These are phyloP conservation scores for Sebastes miniatus DNA, from an alignment of 2,797 vertebrate species.

Conservation along the genomic window DNA sequence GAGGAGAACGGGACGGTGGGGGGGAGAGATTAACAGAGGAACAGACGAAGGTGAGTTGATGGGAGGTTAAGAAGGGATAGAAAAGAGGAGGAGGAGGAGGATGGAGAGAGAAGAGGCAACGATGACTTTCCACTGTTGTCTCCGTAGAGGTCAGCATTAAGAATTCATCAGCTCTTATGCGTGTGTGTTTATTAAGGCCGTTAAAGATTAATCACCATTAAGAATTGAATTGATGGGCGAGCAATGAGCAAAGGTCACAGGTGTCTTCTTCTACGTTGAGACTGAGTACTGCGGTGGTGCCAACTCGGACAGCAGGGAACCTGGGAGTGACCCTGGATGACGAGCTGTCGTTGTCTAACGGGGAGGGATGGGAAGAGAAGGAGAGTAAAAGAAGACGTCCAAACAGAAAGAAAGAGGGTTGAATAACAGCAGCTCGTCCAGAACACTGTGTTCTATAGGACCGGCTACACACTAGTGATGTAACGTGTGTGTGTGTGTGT, in stretches of 20 bases:
- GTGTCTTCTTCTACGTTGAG: background rate
- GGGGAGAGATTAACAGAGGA: constrained; percentile 3
- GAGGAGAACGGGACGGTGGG: background rate
- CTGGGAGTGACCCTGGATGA: background rate
- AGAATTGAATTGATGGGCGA: background rate
- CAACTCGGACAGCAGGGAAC: background rate
- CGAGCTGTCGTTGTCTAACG: background rate
- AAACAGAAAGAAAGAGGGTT: background rate
- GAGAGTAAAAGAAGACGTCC: background rate
- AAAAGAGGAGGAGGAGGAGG: background rate
- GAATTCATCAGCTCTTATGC: background rate
- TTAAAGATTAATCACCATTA: background rate
- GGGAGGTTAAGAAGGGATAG: background rate
- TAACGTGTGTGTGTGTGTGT: background rate
- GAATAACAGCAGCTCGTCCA: background rate
- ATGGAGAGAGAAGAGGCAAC: background rate
- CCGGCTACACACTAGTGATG: background rate
- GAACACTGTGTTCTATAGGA: constrained; percentile 15
- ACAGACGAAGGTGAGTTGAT: background rate
- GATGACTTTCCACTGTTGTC: background rate
- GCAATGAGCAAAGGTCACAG: background rate
- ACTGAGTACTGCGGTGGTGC: background rate
- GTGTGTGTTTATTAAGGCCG: background rate
- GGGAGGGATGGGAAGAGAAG: background rate
- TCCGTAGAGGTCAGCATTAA: background rate